Conservation (phyloP, 2,797 vertebrate species). For the Pseudomugil gertrudae region DNA sequence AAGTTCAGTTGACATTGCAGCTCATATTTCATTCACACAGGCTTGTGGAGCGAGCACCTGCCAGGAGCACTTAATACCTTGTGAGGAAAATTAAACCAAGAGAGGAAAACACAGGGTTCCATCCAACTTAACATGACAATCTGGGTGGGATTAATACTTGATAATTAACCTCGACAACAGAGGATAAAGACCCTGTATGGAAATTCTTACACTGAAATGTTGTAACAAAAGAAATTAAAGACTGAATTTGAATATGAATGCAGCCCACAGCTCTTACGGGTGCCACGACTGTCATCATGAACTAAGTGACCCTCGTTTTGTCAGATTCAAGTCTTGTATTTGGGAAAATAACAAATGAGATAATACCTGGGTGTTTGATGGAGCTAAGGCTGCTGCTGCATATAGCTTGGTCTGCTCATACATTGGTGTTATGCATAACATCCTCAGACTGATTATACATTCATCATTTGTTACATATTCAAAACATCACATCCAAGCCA, state of each 20-base stretch:
- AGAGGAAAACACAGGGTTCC: slow-evolving; percentile 52
- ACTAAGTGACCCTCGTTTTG: slow-evolving; percentile 53
- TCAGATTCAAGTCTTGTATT: slow-evolving; percentile 21
- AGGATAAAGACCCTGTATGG: slow-evolving; percentile 51
- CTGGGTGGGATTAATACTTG: slow-evolving; percentile 65
- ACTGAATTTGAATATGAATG: slow-evolving; percentile 66
- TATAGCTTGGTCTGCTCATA: slow-evolving; percentile 49
- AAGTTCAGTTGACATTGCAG: slow-evolving; percentile 80
- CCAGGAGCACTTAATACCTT: slow-evolving; percentile 71
- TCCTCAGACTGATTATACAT: slow-evolving; percentile 66
- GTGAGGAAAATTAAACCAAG: slow-evolving; percentile 54
- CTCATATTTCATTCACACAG: slow-evolving; percentile 79
- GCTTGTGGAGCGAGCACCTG: slow-evolving; percentile 67
- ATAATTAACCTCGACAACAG: slow-evolving; percentile 70
- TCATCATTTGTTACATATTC: slow-evolving; percentile 76
- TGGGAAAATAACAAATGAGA: slow-evolving; percentile 44
- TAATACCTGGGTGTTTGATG: slow-evolving; percentile 51
- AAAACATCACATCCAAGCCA: slow-evolving; percentile 66
- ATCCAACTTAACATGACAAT: slow-evolving; percentile 68
- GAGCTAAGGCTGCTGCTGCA: slow-evolving; percentile 17
- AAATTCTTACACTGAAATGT: slow-evolving; percentile 48
- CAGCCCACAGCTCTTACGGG: slow-evolving; percentile 29
- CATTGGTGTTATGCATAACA: slow-evolving; percentile 44
- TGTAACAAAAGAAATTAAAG: slow-evolving; percentile 56
- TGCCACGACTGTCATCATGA: slow-evolving; percentile 37